These are phyloP conservation scores for Orchesella cincta DNA, from an alignment of 1,140 invertebrate genomes.

Conservation along the genomic window DNA sequence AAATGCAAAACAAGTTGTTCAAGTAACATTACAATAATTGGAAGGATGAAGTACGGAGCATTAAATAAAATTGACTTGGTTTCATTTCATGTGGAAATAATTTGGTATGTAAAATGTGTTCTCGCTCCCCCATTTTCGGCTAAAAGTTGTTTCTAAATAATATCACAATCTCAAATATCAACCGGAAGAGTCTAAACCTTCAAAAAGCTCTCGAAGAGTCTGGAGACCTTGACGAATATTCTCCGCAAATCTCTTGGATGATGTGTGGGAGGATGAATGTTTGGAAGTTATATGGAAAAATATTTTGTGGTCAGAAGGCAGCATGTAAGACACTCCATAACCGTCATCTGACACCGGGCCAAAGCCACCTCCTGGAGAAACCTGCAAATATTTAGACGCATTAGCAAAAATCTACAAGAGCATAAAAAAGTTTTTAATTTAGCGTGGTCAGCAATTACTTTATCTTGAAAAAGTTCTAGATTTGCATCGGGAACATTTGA, in stretches of 20 bases:
- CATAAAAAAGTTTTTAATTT: conserved; percentile 26
- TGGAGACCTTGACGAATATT: conserved; percentile 57
- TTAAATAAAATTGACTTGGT: too few relatives aligned
- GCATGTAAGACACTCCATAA: conserved; percentile 62
- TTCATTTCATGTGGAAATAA: too few relatives aligned
- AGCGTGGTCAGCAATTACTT: conserved; percentile 53
- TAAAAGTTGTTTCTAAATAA: too few relatives aligned
- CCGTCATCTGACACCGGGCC: conserved; percentile 62
- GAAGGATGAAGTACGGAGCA: too few relatives aligned
- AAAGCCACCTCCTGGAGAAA: conserved; percentile 61
- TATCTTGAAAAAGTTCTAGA: conserved; percentile 56
- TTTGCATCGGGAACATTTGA: conserved; percentile 58
- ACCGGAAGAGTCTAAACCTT: too few relatives aligned
- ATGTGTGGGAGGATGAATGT: conserved; percentile 56
- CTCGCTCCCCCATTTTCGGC: background rate
- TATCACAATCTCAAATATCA: too few relatives aligned
- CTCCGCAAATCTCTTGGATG: conserved; percentile 57
- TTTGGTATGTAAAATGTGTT: too few relatives aligned
- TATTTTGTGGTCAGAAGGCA: conserved; percentile 59
- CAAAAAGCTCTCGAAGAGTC: conserved; percentile 54
- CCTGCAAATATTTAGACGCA: conserved; percentile 44
- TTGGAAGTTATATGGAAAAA: conserved; percentile 62
- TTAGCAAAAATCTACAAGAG: background rate
- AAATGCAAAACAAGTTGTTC: too few relatives aligned
- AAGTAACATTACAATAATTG: too few relatives aligned